Evolutionary conservation across 2,888 invertebrate species (phyloP), one percentile per base, ranked within the genome.

Genomic region (Stictocephala bisonia): DNA sequence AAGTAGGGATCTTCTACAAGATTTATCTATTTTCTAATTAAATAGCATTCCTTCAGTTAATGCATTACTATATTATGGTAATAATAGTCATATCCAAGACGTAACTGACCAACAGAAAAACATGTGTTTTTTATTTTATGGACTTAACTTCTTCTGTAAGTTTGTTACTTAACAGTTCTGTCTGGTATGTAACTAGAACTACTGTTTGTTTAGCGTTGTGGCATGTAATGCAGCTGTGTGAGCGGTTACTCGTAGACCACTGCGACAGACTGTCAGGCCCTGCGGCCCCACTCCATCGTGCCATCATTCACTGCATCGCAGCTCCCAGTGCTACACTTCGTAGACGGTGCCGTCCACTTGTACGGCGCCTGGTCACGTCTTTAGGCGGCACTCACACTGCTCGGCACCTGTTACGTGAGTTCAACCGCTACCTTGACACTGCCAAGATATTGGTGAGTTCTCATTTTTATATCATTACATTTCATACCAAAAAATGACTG

Each of bases 161-260:
- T n/a, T n/a, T n/a, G n/a, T n/a, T n/a, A n/a, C n/a, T n/a, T n/a
- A n/a, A n/a, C n/a, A n/a, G n/a, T n/a, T n/a, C n/a, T n/a, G n/a
- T n/a, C n/a, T n/a, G n/a, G n/a, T n/a, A n/a, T n/a, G n/a, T n/a
- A n/a, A n/a, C n/a, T n/a, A n/a, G n/a, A n/a, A n/a, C n/a, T n/a
- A n/a, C n/a, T 60, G 70, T 41, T 56, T 69, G 69, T 29, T 83
- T 84, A 88, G 93, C 87, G 27, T 83, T 91, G 26, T 87, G 88
- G 75, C 90, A 91, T 84, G 88, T 95, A 77, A 90, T 92, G 85
- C 86, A 90, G 79, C 86, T 95, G 79, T 91, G 92, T 81, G 91
- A 92, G 83, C 87, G 87, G 75, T 85, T 95, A 44, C 84, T 95
- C 58, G 86, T 89, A 74, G 89, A 91, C 78, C 92, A 93, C 85